Evolutionary conservation across 2,797 vertebrate species (phyloP), one percentile per base, ranked within the genome.

Genomic region (Morus bassanus): DNA sequence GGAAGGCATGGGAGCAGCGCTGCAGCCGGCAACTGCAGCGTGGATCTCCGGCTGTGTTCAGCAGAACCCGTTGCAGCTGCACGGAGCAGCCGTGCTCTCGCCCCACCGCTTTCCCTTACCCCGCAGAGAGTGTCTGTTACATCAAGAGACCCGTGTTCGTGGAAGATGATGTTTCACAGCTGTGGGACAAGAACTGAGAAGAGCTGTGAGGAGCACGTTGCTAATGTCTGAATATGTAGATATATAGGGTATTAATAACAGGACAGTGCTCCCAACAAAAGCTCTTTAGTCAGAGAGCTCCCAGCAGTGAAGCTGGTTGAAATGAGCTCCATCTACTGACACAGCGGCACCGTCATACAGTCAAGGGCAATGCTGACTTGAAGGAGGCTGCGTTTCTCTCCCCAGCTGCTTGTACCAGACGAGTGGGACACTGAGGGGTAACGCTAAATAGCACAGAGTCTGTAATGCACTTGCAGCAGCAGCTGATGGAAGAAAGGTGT

Each of bases 91-190:
- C 1, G 0, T 17, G 75, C 67, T 35, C 18, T 39, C 17, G 2
- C 37, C 65, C 28, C 1, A 10, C 68, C 1, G 6, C 53, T 1
- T 9, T 23, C 43, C 74, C 59, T 10, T 1, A 1, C 24, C 53
- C 79, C 10, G 0, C 35, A 5, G 46, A 8, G 28, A 33, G 43
- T 28, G 30, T 17, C 43, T 41, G 10, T 9, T 4, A 4, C 30
- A 10, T 4, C 46, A 2, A 11, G 54, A 50, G 41, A 2, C 63
- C 22, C 1, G 1, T 23, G 17, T 7, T 31, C 0, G 0, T 25
- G 80, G 30, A 46, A 18, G n/a, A 18, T 4, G 19, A 7, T 28
- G 61, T 22, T n/a, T 33, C 68, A 45, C 84, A 50, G 51, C 0
- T 24, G 37, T 13, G 46, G 45, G 87, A 61, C 81, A 61, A 27